A percentile compares a stretch with the other conserved stretches of the same genome.
phyloP scores from a whole-genome alignment of 2,113 vertebrate genomes.

The Cromileptes altivelis region DNA sequence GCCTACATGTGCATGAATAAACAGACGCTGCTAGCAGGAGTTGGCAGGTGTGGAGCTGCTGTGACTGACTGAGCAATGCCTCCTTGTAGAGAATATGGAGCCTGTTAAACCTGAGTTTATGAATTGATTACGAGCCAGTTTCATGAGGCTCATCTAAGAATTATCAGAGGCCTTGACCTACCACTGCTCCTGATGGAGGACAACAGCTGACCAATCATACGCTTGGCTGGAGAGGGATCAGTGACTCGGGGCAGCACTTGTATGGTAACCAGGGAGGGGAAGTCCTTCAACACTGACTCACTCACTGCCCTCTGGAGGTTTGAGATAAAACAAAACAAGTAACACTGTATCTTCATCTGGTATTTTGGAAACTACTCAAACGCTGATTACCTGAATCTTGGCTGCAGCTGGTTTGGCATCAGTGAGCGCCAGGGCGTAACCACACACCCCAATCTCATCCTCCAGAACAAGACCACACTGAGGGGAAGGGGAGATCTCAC shows the following conservation, averaged over 20 bases:
- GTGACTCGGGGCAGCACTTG: conserved; percentile 94
- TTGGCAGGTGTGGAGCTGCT: background rate
- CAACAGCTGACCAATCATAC: conserved; percentile 93
- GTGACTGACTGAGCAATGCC: conserved; percentile 3
- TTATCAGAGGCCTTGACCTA: conserved; percentile 73
- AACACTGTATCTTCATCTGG: background rate
- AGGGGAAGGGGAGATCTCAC: conserved; percentile 89
- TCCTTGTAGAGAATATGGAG: conserved; percentile 23
- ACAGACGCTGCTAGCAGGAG: background rate
- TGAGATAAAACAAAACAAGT: background rate
- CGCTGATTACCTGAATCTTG: conserved; percentile 89
- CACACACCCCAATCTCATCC: conserved; percentile 93
- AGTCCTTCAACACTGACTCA: conserved; percentile 90
- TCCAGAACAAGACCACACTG: conserved; percentile 93
- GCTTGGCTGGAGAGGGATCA: conserved; percentile 92
- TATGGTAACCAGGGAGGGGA: conserved; percentile 92
- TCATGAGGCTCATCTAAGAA: background rate
- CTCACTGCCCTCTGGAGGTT: conserved; percentile 62
- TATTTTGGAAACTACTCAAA: accelerated
- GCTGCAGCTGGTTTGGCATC: conserved; percentile 91
- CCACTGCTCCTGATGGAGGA: conserved; percentile 93
- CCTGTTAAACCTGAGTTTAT: background rate
- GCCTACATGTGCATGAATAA: background rate
- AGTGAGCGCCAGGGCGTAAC: conserved; percentile 92
- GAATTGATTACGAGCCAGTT: background rate